Evolutionary conservation across 1,140 invertebrate species (phyloP).

Genomic region (Scaptomyza graminum): DNA sequence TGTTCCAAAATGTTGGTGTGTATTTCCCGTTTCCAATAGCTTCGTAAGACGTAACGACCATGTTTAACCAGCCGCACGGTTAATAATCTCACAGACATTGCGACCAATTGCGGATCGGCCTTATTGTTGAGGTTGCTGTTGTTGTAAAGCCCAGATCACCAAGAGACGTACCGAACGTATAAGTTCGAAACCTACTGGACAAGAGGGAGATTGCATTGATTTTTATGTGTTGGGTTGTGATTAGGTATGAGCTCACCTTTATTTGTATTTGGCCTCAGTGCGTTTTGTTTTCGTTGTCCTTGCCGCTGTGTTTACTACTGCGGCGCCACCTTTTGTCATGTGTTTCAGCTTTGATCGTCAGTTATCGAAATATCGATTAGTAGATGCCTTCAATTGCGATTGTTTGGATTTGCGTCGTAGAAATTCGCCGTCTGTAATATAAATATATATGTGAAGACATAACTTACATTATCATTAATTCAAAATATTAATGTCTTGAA

Average conservation of each 20-base stretch:
- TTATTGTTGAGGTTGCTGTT: slow-evolving; percentile 3
- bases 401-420: slow-evolving; percentile 67
- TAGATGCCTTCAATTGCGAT: slow-evolving; percentile 25
- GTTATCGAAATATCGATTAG: slow-evolving; percentile 49
- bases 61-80: slow-evolving; percentile 85
- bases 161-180: slow-evolving; percentile 15
- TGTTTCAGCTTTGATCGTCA: slow-evolving; percentile 26
- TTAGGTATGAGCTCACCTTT: slow-evolving; percentile 26
- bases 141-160: slow-evolving; percentile 17
- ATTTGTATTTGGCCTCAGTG: slow-evolving; percentile 12
- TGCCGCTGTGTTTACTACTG: slow-evolving; percentile 25
- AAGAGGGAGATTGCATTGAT: neutral
- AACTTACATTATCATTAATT: slow-evolving; percentile 3
- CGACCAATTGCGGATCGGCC: slow-evolving; percentile 45
- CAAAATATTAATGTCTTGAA: slow-evolving; percentile 12
- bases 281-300: slow-evolving; percentile 30
- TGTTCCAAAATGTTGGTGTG: slow-evolving; percentile 86
- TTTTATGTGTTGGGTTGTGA: neutral
- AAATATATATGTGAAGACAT: neutral
- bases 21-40: slow-evolving; percentile 84
- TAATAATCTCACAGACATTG: slow-evolving; percentile 85
- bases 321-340: slow-evolving; percentile 37
- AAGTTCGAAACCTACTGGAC: slow-evolving; percentile 1
- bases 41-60: slow-evolving; percentile 85
- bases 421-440: slow-evolving; percentile 23